Conservation (phyloP, 2,113 vertebrate species). For the Onychostoma macrolepis region DNA sequence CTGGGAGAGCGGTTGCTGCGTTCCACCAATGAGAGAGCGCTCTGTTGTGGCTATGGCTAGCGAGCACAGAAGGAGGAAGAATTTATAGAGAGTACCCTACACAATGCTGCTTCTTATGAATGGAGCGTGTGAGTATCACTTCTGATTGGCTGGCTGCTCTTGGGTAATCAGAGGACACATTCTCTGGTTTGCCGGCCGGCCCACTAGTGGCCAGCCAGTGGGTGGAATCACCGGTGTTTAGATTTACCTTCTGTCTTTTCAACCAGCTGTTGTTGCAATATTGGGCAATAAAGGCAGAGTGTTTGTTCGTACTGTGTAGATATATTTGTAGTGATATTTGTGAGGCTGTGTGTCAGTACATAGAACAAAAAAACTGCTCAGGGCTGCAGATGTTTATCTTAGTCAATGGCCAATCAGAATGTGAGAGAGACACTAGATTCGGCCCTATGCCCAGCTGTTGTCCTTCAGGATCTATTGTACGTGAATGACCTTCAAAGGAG, state of each 20-base stretch:
- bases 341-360: conserved; percentile 37
- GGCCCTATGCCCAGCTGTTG: conserved; percentile 70
- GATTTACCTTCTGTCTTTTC: conserved; percentile 52
- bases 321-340: conserved; percentile 15
- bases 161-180: conserved; percentile 53
- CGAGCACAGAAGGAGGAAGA: conserved; percentile 50
- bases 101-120: conserved; percentile 75
- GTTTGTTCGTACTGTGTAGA: conserved; percentile 29
- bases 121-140: conserved; percentile 62
- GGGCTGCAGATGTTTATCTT: conserved; percentile 71
- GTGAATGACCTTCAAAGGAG: conserved; percentile 41
- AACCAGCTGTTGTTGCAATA: conserved; percentile 55
- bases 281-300: background rate
- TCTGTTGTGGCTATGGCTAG: conserved; percentile 33
- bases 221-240: conserved; percentile 58
- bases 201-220: conserved; percentile 44
- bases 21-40: conserved; percentile 43
- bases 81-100: conserved; percentile 63
- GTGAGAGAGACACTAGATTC: conserved; percentile 49
- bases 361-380: conserved; percentile 34
- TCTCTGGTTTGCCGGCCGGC: conserved; percentile 45
- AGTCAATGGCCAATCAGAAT: conserved; percentile 66
- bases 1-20: conserved; percentile 10
- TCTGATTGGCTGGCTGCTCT: conserved; percentile 70
- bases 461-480: conserved; percentile 63